Percentiles rank a stretch among this genome's conserved stretches.
These are phyloP conservation scores for Irena cyanogastra DNA, from an alignment of 2,113 vertebrate genomes.

Conservation along the genomic window DNA sequence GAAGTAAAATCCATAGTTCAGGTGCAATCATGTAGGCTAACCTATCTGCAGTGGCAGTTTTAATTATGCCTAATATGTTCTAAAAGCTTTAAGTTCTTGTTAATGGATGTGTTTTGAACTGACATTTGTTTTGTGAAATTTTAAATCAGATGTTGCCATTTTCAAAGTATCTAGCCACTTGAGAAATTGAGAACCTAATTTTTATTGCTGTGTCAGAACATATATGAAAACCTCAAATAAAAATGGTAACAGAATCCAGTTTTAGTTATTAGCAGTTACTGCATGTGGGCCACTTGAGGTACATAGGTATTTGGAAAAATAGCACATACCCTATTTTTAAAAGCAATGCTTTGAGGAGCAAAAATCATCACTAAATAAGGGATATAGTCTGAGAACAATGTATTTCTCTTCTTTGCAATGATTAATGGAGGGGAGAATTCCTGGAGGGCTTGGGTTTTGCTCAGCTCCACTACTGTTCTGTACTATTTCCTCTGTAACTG, in stretches of 20 bases:
- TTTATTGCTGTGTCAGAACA: neutral
- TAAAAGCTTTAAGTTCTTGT: neutral
- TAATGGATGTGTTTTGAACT: neutral
- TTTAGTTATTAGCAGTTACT: neutral
- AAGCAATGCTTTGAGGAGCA: neutral
- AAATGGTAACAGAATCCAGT: neutral
- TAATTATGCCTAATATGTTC: neutral
- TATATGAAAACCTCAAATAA: neutral
- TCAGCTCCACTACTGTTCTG: slow-evolving; percentile 4
- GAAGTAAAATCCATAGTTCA: neutral
- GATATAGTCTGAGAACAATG: neutral
- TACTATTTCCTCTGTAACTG: slow-evolving; percentile 18
- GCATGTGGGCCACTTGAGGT: neutral
- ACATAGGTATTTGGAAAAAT: neutral
- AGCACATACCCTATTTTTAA: neutral
- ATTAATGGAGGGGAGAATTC: slow-evolving; percentile 13
- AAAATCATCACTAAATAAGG: neutral
- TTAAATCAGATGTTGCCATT: neutral
- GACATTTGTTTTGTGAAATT: neutral
- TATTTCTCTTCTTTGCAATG: slow-evolving; percentile 1
- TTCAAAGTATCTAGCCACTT: neutral
- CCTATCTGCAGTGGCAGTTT: neutral
- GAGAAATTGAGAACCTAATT: neutral
- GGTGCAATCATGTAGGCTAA: neutral
- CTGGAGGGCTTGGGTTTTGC: neutral